Evolutionary conservation across 2,888 invertebrate genomes (phyloP).

Genomic region (Tinea pellionella): DNA sequence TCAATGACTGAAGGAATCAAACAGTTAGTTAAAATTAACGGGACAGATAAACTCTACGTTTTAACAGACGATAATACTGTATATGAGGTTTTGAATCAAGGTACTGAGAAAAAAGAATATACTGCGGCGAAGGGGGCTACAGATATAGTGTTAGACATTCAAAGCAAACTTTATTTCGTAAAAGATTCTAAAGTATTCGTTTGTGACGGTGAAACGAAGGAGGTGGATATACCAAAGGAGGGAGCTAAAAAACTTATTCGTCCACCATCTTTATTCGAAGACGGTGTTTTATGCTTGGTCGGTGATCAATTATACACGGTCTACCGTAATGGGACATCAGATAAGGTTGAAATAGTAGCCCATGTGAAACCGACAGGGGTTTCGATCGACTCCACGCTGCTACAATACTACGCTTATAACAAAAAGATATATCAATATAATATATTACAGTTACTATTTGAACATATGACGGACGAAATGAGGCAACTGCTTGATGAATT

Average conservation of each 20-base stretch:
- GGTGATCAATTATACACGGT: slow-evolving; percentile 30
- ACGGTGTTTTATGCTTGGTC: slow-evolving; percentile 28
- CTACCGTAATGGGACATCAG: slow-evolving; percentile 33
- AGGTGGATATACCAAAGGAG: slow-evolving; percentile 8
- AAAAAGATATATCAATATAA: slow-evolving; percentile 50
- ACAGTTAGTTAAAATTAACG: slow-evolving; percentile 32
- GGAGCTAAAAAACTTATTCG: slow-evolving; percentile 34
- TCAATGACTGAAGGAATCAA: slow-evolving; percentile 33
- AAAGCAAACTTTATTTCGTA: slow-evolving; percentile 37
- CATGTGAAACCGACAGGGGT: slow-evolving; percentile 34
- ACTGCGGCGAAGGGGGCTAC: slow-evolving; percentile 31
- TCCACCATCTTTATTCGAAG: slow-evolving; percentile 31
- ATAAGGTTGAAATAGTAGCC: slow-evolving; percentile 25
- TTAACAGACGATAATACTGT: slow-evolving; percentile 35
- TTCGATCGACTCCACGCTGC: slow-evolving; percentile 31
- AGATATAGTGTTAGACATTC: slow-evolving; percentile 37
- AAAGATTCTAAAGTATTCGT: neutral
- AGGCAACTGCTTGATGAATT: neutral
- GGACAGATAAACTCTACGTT: slow-evolving; percentile 34
- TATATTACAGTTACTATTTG: slow-evolving; percentile 23
- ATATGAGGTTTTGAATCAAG: slow-evolving; percentile 39
- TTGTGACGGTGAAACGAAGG: neutral
- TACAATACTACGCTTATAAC: slow-evolving; percentile 39
- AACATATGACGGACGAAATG: slow-evolving; percentile 6
- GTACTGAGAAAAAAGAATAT: slow-evolving; percentile 33